Percentiles rank a stretch among this genome's conserved stretches.
These are phyloP conservation scores for Chelmon rostratus DNA, from an alignment of 2,797 vertebrate species.

Conservation along the genomic window DNA sequence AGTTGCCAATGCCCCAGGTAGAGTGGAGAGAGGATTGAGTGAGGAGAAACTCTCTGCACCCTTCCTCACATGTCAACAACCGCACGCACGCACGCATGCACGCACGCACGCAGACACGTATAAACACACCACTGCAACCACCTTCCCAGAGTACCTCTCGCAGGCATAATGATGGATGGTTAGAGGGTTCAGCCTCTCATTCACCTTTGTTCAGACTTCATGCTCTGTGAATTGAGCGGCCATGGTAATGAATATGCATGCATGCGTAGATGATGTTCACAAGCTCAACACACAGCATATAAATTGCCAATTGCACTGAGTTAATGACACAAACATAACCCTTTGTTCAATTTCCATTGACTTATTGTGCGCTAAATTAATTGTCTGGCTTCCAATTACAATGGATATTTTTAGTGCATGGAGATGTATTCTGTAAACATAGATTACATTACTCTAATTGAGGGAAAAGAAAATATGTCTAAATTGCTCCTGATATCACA, in stretches of 20 bases:
- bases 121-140: conserved; percentile 3
- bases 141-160: conserved; percentile 38
- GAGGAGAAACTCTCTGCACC: conserved; percentile 43
- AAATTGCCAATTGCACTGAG: conserved; percentile 78
- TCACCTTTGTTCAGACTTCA: conserved; percentile 73
- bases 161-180: conserved; percentile 67
- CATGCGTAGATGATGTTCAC: conserved; percentile 69
- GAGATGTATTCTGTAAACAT: conserved; percentile 72
- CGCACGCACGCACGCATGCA: conserved; percentile 1
- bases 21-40: conserved; percentile 53
- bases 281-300: conserved; percentile 73
- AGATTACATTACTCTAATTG: conserved; percentile 77
- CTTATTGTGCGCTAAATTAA: conserved; percentile 75
- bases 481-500: conserved; percentile 69
- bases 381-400: conserved; percentile 75
- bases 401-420: conserved; percentile 66
- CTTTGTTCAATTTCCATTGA: conserved; percentile 78
- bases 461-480: conserved; percentile 68
- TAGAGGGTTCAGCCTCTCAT: conserved; percentile 62
- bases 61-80: conserved; percentile 8
- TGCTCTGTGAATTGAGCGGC: conserved; percentile 63
- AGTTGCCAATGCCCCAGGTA: conserved; percentile 66
- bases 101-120: neutral
- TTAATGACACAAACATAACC: conserved; percentile 83
- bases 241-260: conserved; percentile 77